These are phyloP conservation scores for Diglossa cyanea DNA, from an alignment of 2,797 vertebrate genomes.

Conservation along the genomic window DNA sequence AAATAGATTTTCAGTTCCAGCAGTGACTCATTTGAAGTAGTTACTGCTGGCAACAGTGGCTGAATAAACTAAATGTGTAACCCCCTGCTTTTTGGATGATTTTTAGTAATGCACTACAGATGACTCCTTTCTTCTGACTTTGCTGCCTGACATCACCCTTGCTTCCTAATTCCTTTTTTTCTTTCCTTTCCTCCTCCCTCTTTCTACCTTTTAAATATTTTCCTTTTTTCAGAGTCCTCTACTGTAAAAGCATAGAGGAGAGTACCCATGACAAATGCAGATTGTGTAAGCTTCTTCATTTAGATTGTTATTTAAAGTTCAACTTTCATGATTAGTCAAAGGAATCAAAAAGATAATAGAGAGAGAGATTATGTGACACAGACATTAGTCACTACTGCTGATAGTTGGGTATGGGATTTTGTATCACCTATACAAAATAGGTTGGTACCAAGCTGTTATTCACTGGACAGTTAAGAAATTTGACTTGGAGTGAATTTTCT, in stretches of 20 bases:
- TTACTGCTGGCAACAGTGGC: background rate
- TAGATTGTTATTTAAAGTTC: constrained; percentile 66
- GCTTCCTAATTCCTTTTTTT: background rate
- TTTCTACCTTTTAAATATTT: background rate
- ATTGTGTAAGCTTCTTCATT: constrained; percentile 50
- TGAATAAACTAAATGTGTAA: background rate
- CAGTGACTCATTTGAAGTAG: constrained; percentile 41
- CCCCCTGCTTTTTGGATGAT: background rate
- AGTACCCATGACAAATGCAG: constrained; percentile 41
- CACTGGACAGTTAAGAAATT: background rate
- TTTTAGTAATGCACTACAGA: background rate
- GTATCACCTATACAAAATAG: background rate
- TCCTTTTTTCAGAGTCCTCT: background rate
- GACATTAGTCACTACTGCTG: constrained; percentile 26
- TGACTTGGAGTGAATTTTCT: background rate
- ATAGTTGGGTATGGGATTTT: background rate
- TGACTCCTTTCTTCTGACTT: background rate
- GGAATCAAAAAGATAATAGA: constrained; percentile 41
- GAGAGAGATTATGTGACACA: constrained; percentile 16
- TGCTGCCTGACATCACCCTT: background rate
- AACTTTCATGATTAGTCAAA: constrained; percentile 57
- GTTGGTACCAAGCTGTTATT: background rate
- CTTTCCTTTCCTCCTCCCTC: background rate
- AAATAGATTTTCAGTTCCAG: constrained; percentile 2
- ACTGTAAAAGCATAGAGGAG: background rate